phyloP scores from a whole-genome alignment of 2,113 vertebrate species.

The Menura novaehollandiae region DNA sequence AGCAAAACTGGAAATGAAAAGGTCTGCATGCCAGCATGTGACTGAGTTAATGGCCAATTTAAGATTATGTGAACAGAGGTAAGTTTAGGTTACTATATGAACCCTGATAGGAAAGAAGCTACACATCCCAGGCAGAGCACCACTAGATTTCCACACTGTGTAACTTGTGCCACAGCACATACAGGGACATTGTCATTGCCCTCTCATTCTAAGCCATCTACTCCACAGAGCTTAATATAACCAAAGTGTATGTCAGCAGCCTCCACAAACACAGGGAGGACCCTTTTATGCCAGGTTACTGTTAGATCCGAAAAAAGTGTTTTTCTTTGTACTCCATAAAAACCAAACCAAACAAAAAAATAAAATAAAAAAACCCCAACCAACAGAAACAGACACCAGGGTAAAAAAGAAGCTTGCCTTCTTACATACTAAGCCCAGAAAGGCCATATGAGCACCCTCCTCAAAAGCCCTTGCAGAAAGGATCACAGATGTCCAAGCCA shows the following conservation, averaged over 20 bases:
- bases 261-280: background rate
- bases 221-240: background rate
- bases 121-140: background rate
- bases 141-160: background rate
- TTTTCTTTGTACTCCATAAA: background rate
- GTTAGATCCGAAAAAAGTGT: background rate
- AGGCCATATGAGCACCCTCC: background rate
- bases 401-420: background rate
- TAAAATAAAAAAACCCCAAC: background rate
- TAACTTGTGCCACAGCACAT: background rate
- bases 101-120: background rate
- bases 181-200: background rate
- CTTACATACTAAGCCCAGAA: background rate
- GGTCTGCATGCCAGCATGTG: fast-evolving
- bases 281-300: background rate
- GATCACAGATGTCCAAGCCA: background rate
- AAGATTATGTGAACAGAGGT: background rate
- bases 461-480: background rate
- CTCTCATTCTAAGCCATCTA: background rate
- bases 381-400: background rate
- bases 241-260: background rate
- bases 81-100: background rate
- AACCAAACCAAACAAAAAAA: background rate
- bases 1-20: background rate
- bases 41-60: background rate